Evolutionary conservation across 2,888 invertebrate genomes (phyloP).

Genomic region (Bellardia pandia): DNA sequence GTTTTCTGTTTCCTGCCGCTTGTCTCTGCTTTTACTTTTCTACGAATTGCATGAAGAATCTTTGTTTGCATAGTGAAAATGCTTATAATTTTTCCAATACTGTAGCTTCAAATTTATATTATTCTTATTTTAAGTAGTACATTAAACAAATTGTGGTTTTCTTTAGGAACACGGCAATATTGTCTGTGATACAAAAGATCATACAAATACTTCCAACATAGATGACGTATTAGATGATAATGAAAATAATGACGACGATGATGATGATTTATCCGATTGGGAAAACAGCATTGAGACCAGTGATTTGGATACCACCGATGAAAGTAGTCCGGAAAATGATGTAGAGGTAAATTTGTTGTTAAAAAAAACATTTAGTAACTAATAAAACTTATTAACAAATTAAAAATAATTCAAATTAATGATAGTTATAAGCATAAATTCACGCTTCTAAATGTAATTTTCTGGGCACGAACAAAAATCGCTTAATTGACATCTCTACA

Average conservation of each 20-base stretch:
- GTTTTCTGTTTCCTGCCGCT: no score
- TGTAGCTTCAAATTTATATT: background rate
- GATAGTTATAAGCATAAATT: no score
- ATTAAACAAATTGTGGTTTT: background rate
- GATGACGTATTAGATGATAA: slow-evolving; percentile 67
- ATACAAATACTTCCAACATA: slow-evolving; percentile 37
- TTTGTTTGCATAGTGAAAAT: no score
- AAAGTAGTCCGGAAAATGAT: slow-evolving; percentile 86
- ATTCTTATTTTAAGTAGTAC: no score
- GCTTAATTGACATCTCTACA: no score
- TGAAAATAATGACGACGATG: slow-evolving; percentile 72
- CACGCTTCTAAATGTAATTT: no score
- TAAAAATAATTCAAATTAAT: background rate
- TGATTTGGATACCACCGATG: slow-evolving; percentile 86
- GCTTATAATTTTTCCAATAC: no score
- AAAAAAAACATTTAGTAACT: background rate
- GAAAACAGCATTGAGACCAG: slow-evolving; percentile 87
- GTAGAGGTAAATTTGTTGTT: slow-evolving; percentile 84
- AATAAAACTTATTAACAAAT: background rate
- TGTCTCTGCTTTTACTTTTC: no score
- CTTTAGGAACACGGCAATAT: slow-evolving; percentile 73
- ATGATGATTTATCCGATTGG: slow-evolving; percentile 86
- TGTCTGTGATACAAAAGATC: slow-evolving; percentile 64
- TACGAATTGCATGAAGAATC: no score
- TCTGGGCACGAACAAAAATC: no score